Conservation (phyloP, 2,113 vertebrate species). For the Electrona antarctica region DNA sequence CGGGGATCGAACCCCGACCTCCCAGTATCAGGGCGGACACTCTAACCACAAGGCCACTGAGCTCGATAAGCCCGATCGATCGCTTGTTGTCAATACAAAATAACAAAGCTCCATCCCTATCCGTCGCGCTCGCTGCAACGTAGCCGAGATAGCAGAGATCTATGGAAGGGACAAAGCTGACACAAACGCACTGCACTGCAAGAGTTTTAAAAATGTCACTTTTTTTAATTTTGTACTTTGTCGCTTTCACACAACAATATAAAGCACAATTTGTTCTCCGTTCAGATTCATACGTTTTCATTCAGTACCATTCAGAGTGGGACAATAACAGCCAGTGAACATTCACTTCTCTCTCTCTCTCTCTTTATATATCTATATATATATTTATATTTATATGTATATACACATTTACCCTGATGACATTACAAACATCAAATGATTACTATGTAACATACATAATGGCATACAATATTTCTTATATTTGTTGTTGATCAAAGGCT, state of each 20-base stretch:
- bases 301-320: slow-evolving; percentile 38
- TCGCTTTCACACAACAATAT: slow-evolving; percentile 54
- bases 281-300: slow-evolving; percentile 43
- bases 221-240: slow-evolving; percentile 68
- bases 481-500: slow-evolving; percentile 50
- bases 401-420: slow-evolving; percentile 61
- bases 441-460: slow-evolving; percentile 65
- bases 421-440: slow-evolving; percentile 62
- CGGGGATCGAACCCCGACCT: too few relatives aligned
- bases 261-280: too few relatives aligned
- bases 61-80: too few relatives aligned
- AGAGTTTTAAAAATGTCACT: slow-evolving; percentile 64
- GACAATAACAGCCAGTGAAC: slow-evolving; percentile 37
- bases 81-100: background rate
- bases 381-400: slow-evolving; percentile 47
- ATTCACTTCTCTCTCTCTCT: slow-evolving; percentile 10
- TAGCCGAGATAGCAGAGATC: slow-evolving; percentile 3
- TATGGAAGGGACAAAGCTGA: slow-evolving; percentile 18
- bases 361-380: slow-evolving; percentile 23
- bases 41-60: too few relatives aligned
- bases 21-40: too few relatives aligned
- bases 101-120: too few relatives aligned
- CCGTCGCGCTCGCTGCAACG: background rate
- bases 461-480: slow-evolving; percentile 42
- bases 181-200: slow-evolving; percentile 3